phyloP scores from a whole-genome alignment of 2,113 vertebrate genomes.

The Ellobius talpinus region DNA sequence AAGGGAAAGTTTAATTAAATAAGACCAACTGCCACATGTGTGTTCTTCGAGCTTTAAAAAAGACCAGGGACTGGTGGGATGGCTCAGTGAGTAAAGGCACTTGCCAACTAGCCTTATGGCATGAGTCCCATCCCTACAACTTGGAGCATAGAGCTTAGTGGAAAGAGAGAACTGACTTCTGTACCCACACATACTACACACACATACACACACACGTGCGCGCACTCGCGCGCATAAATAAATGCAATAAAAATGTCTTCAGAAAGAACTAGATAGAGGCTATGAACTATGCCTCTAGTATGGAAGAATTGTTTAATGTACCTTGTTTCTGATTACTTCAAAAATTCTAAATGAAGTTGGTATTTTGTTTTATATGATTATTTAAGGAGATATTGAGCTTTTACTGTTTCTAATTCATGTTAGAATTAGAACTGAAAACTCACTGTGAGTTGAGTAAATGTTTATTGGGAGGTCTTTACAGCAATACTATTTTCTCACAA shows the following conservation, averaged over 20 bases:
- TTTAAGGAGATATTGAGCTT: slow-evolving; percentile 2
- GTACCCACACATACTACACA: no score
- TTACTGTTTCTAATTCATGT: slow-evolving; percentile 39
- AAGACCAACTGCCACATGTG: background rate
- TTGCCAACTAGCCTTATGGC: background rate
- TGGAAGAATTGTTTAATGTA: background rate
- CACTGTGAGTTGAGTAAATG: background rate
- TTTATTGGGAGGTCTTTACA: background rate
- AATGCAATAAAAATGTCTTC: background rate
- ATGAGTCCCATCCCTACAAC: background rate
- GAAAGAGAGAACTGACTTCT: background rate
- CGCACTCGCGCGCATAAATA: background rate
- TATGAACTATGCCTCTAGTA: background rate
- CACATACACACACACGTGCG: background rate
- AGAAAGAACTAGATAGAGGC: background rate
- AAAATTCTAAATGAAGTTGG: background rate
- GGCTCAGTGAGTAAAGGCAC: no score
- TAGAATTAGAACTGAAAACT: background rate
- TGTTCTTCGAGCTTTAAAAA: slow-evolving; percentile 12
- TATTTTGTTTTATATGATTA: slow-evolving; percentile 57
- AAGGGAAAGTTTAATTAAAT: background rate
- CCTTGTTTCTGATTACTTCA: slow-evolving; percentile 30
- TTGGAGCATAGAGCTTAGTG: background rate
- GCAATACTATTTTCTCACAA: background rate
- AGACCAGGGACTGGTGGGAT: no score